Conservation (phyloP, 2,797 vertebrate species). For the Lerista edwardsae region DNA sequence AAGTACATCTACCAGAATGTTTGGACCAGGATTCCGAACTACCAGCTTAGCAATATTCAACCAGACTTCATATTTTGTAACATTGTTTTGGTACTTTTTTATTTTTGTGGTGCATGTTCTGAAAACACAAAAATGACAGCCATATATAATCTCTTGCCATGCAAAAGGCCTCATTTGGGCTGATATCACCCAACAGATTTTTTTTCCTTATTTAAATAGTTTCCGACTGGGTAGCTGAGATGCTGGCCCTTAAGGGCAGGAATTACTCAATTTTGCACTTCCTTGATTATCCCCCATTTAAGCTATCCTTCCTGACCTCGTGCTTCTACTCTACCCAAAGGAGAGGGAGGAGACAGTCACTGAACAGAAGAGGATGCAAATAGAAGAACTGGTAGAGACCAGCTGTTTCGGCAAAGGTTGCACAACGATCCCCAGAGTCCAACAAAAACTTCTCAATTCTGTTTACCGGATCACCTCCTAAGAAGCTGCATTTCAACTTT, state of each 20-base stretch:
- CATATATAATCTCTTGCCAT: not conserved
- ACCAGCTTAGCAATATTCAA: not conserved
- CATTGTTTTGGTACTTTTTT: not conserved
- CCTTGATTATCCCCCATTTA: not conserved
- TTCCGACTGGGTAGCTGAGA: not conserved
- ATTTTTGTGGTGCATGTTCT: not conserved
- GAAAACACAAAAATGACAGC: not conserved
- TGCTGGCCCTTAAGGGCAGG: not conserved
- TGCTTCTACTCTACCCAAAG: not conserved
- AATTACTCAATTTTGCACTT: not conserved
- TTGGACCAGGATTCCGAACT: not conserved
- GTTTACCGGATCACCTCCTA: not conserved
- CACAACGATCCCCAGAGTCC: not conserved
- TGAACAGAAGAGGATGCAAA: not conserved
- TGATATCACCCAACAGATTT: not conserved
- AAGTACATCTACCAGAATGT: not conserved
- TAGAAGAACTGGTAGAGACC: not conserved
- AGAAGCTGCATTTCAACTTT: not conserved
- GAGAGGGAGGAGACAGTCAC: not conserved
- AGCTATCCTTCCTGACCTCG: not conserved
- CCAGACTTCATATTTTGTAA: not conserved
- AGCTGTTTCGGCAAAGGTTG: not conserved
- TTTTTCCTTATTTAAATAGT: not conserved
- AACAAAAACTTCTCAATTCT: slow-evolving; percentile 12
- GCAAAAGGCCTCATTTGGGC: not conserved